Evolutionary conservation across 2,113 vertebrate genomes (phyloP), one percentile per base, ranked within the genome.

Genomic region (Myxocyprinus asiaticus): DNA sequence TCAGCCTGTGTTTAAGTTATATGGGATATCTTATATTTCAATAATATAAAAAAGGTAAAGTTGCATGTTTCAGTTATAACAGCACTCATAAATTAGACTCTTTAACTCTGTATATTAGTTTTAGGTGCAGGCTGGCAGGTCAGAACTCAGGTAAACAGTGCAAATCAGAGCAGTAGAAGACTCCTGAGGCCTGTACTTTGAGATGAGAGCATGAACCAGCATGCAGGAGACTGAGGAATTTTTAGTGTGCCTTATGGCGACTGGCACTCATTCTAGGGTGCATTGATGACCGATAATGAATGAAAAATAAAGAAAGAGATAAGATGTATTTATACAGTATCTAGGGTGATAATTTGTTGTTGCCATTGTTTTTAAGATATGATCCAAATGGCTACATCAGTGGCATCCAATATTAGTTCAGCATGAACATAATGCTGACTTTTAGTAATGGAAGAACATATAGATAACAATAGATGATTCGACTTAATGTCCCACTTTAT

Each of bases 201-300:
- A 65, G 66, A 42, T 14, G 6, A 17, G 58, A 78, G 78, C 84
- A 79, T 79, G 84, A 83, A 75, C 59, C 79, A 69, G 76, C 84
- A 83, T 0, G 84, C 22, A 45, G 17, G 12, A 59, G 51, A 53
- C 10, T 33, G 22, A 22, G 81, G 81, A 85, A 81, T 82, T 79
- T 55, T 78, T 62, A 58, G 6, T 50, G 17, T 74, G 71, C 66
- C 82, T 77, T 79, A 61, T 61, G 56, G 81, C 45, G 7, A 45
- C 78, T 67, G 56, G 78, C 63, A 53, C 43, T 67, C 12, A 73
- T 78, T 76, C 51, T 48, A 55, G 68, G 45, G 9, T 59, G 48
- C 14, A 43, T 79, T 70, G 70, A 61, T 33, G 22, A 33, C 22
- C 22, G 22, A 33, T 33, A 33, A 33, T 33, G 22, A 33, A 11